These are phyloP conservation scores for Oreohelix idahoensis DNA, from an alignment of 1,140 invertebrate genomes.

Conservation along the genomic window DNA sequence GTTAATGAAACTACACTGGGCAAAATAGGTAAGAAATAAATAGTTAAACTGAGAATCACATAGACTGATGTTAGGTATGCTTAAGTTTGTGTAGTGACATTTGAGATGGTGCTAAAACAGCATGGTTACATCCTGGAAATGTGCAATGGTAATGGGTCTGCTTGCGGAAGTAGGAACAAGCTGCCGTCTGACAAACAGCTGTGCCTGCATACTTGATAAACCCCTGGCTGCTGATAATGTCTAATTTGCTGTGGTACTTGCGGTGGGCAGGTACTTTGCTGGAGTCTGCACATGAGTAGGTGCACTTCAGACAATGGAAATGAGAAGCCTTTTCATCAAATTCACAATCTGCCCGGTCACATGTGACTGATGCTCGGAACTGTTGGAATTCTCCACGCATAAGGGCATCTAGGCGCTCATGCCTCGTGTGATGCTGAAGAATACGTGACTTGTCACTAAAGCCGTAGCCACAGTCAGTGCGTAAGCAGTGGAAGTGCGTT, in stretches of 20 bases:
- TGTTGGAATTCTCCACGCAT: conserved; percentile 98
- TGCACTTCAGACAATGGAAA: conserved; percentile 96
- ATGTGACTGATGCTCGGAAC: conserved; percentile 91
- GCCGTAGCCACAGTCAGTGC: conserved; percentile 94
- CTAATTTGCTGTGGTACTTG: conserved; percentile 78
- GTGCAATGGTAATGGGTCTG: conserved; percentile 99
- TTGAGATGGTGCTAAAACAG: conserved; percentile 66
- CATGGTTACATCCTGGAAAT: conserved; percentile 90
- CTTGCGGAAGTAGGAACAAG: conserved; percentile 93
- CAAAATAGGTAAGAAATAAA: too few species aligned
- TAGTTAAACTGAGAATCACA: too few species aligned
- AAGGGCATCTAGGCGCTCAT: conserved; percentile 92
- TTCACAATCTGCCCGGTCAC: conserved; percentile 86
- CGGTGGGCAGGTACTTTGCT: conserved; percentile 97
- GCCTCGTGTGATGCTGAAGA: conserved; percentile 91
- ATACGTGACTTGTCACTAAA: conserved; percentile 97
- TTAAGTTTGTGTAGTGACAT: conserved; percentile 69
- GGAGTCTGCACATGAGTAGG: conserved; percentile 96
- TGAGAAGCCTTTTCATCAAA: conserved; percentile 94
- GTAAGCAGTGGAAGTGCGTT: conserved; percentile 96
- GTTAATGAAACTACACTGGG: too few species aligned
- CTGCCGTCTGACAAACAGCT: conserved; percentile 87
- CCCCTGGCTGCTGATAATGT: conserved; percentile 93
- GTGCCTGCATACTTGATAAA: conserved; percentile 85
- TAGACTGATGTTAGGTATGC: too few species aligned